phyloP scores from a whole-genome alignment of 2,888 invertebrate genomes.

The Macrosoma leucophasiata region DNA sequence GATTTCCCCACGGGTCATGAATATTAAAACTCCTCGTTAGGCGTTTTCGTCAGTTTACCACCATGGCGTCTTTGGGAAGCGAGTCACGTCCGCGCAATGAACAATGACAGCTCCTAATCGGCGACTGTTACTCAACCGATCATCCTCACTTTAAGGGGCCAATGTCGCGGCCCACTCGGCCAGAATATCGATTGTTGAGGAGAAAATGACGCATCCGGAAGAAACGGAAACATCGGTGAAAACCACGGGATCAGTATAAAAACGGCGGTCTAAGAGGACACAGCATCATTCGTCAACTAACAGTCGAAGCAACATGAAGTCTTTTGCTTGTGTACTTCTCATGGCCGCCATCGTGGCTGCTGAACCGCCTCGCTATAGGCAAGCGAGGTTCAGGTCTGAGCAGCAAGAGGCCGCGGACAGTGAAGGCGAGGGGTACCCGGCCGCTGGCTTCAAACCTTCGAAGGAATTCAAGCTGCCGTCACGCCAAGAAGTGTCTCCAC shows the following conservation, averaged over 20 bases:
- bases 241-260: constrained; percentile 49
- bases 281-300: constrained; percentile 60
- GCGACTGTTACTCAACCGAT: constrained; percentile 55
- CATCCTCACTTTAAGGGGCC: constrained; percentile 60
- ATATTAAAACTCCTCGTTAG: constrained; percentile 52
- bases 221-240: constrained; percentile 49
- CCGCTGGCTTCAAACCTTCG: constrained; percentile 54
- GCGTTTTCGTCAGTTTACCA: constrained; percentile 48
- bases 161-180: constrained; percentile 58
- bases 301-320: constrained; percentile 56
- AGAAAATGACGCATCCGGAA: constrained; percentile 57
- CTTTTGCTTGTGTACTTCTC: constrained; percentile 46
- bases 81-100: constrained; percentile 47
- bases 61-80: constrained; percentile 33
- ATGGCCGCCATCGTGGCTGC: constrained; percentile 48
- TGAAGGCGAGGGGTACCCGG: constrained; percentile 44
- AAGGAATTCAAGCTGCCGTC: constrained; percentile 55
- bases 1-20: constrained; percentile 56
- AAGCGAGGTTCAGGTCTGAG: constrained; percentile 41
- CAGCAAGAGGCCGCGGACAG: constrained; percentile 51
- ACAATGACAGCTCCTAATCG: constrained; percentile 70
- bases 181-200: constrained; percentile 60
- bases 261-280: constrained; percentile 31
- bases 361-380: constrained; percentile 52
- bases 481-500: constrained; percentile 47